Evolutionary conservation across 1,140 invertebrate genomes (phyloP).

Genomic region (Druon quercuslanigerum): DNA sequence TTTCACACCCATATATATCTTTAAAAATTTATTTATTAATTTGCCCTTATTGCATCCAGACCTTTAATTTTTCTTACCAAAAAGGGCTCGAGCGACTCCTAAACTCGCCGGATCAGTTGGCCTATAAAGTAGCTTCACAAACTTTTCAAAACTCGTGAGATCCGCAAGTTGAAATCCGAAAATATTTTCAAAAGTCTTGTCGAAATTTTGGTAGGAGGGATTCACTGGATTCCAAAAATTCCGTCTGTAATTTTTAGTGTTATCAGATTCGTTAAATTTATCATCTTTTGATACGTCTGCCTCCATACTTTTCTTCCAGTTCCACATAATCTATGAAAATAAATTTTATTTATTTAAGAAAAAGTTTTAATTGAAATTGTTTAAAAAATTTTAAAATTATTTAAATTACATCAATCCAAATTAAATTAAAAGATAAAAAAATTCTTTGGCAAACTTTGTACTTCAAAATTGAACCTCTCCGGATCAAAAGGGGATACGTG

Average conservation of each 20-base stretch:
- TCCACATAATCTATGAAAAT: not conserved
- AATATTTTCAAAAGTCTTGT: conserved; percentile 22
- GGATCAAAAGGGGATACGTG: too few species aligned
- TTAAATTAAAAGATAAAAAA: too few species aligned
- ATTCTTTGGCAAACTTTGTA: too few species aligned
- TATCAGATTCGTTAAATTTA: conserved; percentile 32
- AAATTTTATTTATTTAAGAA: not conserved
- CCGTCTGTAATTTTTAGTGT: conserved; percentile 28
- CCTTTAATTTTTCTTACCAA: conserved; percentile 78
- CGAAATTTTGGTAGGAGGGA: not conserved
- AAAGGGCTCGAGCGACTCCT: conserved; percentile 85
- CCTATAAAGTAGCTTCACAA: conserved; percentile 79
- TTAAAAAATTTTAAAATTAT: too few species aligned
- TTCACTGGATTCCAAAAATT: not conserved
- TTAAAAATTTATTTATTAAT: too few species aligned
- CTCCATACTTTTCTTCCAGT: conserved; percentile 34
- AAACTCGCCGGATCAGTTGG: conserved; percentile 86
- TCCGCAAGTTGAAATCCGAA: conserved; percentile 57
- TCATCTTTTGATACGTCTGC: conserved; percentile 34
- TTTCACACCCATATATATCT: too few species aligned
- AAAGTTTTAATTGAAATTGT: too few species aligned
- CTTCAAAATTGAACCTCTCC: too few species aligned
- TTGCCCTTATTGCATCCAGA: too few species aligned
- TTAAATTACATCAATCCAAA: too few species aligned
- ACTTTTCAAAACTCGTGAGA: conserved; percentile 57